Evolutionary conservation across 2,797 vertebrate species (phyloP).

Genomic region (Epinephelus malabaricus): DNA sequence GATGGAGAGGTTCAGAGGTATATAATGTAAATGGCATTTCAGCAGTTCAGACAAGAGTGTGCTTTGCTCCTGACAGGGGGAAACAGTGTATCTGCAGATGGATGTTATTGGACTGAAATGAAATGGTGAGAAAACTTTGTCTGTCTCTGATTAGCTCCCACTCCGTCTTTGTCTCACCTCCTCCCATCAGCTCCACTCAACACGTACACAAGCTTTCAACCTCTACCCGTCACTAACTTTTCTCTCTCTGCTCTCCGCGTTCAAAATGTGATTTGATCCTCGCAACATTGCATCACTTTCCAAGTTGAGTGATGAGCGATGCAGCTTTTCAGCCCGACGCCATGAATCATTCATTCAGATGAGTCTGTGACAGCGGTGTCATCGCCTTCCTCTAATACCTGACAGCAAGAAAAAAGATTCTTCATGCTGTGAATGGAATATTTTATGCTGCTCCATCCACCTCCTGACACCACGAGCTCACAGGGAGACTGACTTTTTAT

Average conservation of each 20-base stretch:
- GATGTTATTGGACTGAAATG: neutral
- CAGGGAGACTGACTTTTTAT: neutral
- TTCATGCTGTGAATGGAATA: constrained; percentile 25
- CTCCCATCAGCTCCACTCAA: neutral
- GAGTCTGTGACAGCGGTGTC: constrained; percentile 53
- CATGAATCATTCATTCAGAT: constrained; percentile 70
- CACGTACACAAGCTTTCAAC: neutral
- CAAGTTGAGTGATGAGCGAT: constrained; percentile 29
- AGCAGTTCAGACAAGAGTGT: neutral
- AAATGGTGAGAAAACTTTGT: neutral
- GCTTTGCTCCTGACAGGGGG: neutral
- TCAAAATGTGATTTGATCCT: constrained; percentile 22
- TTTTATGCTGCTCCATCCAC: neutral
- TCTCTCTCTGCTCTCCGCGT: neutral
- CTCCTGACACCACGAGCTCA: neutral
- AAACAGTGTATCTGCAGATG: neutral
- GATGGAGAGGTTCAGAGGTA: neutral
- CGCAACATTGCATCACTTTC: constrained; percentile 21
- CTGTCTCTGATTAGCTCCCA: constrained; percentile 9
- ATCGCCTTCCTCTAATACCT: constrained; percentile 38
- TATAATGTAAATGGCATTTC: neutral
- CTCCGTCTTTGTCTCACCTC: neutral
- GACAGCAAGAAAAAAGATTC: constrained; percentile 17
- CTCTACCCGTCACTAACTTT: neutral
- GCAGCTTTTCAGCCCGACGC: constrained; percentile 30